A percentile compares a stretch with the other conserved stretches of the same genome.
Evolutionary conservation across 2,888 invertebrate genomes (phyloP).

Genomic region (Psylliodes chrysocephalus): DNA sequence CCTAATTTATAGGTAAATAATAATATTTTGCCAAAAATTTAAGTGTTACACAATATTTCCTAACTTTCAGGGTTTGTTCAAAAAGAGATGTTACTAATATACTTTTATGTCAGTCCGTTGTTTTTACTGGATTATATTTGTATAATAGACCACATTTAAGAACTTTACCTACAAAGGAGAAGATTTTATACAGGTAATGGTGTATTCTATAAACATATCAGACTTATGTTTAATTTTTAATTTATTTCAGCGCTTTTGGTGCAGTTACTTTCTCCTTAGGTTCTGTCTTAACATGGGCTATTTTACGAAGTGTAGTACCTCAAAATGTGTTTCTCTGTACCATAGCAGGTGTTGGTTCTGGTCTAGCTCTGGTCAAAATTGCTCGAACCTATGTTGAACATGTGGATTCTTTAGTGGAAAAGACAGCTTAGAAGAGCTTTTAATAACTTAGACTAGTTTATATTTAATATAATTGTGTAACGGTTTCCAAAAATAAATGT

Average conservation of each 20-base stretch:
- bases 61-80: constrained; percentile 73
- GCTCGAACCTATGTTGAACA: constrained; percentile 59
- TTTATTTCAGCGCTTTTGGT: constrained; percentile 71
- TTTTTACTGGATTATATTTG: constrained; percentile 86
- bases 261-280: constrained; percentile 89
- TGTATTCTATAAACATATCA: constrained; percentile 2
- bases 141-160: constrained; percentile 83
- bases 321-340: constrained; percentile 75
- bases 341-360: constrained; percentile 76
- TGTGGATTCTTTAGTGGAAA: constrained; percentile 55
- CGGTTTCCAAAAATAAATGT: not conserved
- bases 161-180: constrained; percentile 70
- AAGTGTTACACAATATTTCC: not conserved
- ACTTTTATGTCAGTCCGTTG: constrained; percentile 80
- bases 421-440: constrained; percentile 24
- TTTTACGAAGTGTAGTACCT: constrained; percentile 82
- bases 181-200: constrained; percentile 74
- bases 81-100: constrained; percentile 83
- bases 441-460: constrained; percentile 1
- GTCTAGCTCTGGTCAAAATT: constrained; percentile 69
- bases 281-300: constrained; percentile 89
- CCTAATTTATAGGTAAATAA: constrained; percentile 74
- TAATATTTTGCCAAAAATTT: not conserved
- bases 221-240: no score
- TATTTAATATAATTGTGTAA: constrained; percentile 9